phyloP scores from a whole-genome alignment of 1,140 invertebrate genomes.

The Sesamia nonagrioides region DNA sequence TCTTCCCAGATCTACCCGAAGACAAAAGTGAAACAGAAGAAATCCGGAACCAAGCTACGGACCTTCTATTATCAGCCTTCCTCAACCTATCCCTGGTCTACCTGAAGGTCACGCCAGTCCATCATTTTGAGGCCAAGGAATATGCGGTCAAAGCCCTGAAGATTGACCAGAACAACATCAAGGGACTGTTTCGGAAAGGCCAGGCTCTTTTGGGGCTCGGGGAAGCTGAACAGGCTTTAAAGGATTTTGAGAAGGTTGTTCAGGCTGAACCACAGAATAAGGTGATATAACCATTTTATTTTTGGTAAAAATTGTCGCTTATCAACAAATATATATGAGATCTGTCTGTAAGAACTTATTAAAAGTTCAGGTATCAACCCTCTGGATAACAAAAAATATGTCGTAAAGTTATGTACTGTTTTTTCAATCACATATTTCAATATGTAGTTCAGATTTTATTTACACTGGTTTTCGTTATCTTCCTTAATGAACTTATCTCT shows the following conservation, averaged over 20 bases:
- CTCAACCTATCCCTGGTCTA: slow-evolving; percentile 96
- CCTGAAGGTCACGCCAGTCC: slow-evolving; percentile 91
- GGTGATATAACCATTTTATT: slow-evolving; percentile 57
- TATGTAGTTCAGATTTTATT: no score
- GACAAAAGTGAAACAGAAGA: slow-evolving; percentile 70
- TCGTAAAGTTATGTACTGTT: no score
- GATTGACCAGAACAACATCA: slow-evolving; percentile 94
- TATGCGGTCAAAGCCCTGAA: slow-evolving; percentile 91
- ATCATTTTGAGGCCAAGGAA: slow-evolving; percentile 92
- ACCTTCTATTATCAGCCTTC: slow-evolving; percentile 91
- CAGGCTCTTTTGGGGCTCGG: slow-evolving; percentile 93
- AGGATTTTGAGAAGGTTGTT: slow-evolving; percentile 93
- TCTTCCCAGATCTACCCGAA: slow-evolving; percentile 62
- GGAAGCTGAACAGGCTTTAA: slow-evolving; percentile 93
- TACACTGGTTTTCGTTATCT: no score
- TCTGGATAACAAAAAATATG: no score
- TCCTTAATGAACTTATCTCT: no score
- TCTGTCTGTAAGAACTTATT: no score
- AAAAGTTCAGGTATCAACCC: no score
- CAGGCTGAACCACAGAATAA: slow-evolving; percentile 90
- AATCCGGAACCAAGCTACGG: slow-evolving; percentile 86
- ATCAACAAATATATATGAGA: no score
- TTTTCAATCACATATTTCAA: no score
- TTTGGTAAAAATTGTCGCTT: no score
- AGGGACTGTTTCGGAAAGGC: slow-evolving; percentile 96